Evolutionary conservation across 2,888 invertebrate species (phyloP), one percentile per base, ranked within the genome.

Genomic region (Hypselothyrea guttata): DNA sequence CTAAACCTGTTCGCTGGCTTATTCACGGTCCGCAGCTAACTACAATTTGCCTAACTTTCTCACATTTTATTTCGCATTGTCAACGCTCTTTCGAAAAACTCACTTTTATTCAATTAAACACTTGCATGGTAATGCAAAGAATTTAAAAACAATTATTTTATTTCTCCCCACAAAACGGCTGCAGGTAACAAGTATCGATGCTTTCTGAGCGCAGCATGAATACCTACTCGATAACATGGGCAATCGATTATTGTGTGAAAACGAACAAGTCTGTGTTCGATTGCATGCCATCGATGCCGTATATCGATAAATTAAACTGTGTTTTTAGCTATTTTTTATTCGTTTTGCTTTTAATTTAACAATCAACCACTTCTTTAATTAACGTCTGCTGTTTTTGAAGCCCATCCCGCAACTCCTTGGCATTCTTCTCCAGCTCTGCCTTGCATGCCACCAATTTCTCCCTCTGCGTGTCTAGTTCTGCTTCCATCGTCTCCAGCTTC

Each of bases 1-100:
- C 86, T 76, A 81, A 85, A 82, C 84, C 86, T 85, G 86, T 84
- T 81, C 62, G 63, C 46, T 56, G 62, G 77, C 69, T 79, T 76
- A 75, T 72, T 77, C 71, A 78, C 63, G 31, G 15, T 30, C 27
- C 44, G 11, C 46, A 53, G 59, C 55, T 59, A 40, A 33, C 33
- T 51, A 15, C 11, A 9, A 15, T 42, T 41, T 30, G 45, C 27
- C 11, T 33, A 7, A 16, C 2, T 47, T 45, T 37, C 18, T 16
- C 4, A 30, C 18, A 30, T 53, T 44, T 55, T 8, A 34, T 12
- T 16, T 7, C 5, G 0, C 1, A 5, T 16, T 48, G 11, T 9
- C 4, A 9, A 15, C 7, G 12, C 41, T 2, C 16, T 35, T 56
- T 48, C 16, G 37, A 8, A 1, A 11, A 51, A 60, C 78, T 61